Conservation (phyloP, 1,140 invertebrate genomes). For the Lanistes nyassanus region DNA sequence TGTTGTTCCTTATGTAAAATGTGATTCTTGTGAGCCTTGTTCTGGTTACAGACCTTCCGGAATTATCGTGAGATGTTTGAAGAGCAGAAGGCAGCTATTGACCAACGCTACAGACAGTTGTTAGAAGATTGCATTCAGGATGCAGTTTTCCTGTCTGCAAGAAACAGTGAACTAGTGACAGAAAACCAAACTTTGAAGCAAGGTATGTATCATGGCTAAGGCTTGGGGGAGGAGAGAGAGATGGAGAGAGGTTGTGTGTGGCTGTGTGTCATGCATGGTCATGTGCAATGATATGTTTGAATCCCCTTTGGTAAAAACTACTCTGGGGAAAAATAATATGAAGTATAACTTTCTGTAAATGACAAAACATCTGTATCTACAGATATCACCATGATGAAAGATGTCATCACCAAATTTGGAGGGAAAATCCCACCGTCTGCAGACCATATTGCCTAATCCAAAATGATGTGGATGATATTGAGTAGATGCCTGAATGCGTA, state of each 20-base stretch:
- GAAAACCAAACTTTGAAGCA: constrained; percentile 54
- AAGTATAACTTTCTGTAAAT: neutral
- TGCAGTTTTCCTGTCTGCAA: constrained; percentile 57
- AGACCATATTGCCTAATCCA: neutral
- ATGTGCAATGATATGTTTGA: neutral
- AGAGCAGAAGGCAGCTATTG: constrained; percentile 61
- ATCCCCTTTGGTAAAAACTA: too few relatives aligned
- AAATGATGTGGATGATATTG: too few relatives aligned
- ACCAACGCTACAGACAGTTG: constrained; percentile 57
- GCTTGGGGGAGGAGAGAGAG: too few relatives aligned
- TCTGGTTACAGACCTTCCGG: constrained; percentile 53
- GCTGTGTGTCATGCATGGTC: neutral
- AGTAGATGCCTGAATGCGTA: too few relatives aligned
- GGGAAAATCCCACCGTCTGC: constrained; percentile 41
- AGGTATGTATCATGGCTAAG: constrained; percentile 41
- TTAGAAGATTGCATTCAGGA: constrained; percentile 62
- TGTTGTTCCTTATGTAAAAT: neutral
- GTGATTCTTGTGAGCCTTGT: constrained; percentile 2
- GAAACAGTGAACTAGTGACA: constrained; percentile 55
- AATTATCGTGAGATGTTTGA: constrained; percentile 63
- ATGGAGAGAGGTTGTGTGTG: neutral
- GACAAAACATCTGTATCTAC: constrained; percentile 21
- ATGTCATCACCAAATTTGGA: constrained; percentile 55
- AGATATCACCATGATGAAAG: constrained; percentile 55
- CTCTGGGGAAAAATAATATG: neutral